Conservation (phyloP, 2,113 vertebrate genomes). For the Trematocara nigrifrons region DNA sequence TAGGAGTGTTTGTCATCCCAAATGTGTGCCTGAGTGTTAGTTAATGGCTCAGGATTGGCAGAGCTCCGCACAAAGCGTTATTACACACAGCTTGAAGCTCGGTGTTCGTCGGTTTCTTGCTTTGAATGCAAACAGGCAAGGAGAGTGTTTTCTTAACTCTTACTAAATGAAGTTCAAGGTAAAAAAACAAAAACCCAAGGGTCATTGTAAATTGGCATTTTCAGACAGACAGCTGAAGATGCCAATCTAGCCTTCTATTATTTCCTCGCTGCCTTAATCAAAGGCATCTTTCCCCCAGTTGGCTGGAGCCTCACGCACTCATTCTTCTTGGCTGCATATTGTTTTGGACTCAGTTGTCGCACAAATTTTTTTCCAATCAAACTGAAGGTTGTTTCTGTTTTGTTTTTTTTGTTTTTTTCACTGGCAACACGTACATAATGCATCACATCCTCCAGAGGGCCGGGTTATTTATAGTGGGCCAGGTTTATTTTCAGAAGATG, state of each 20-base stretch:
- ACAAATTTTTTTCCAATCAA: constrained; percentile 14
- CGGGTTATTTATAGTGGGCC: constrained; percentile 60
- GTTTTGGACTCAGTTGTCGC: neutral
- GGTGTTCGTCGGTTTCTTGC: neutral
- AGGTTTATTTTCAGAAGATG: constrained; percentile 61
- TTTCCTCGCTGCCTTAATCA: constrained; percentile 23
- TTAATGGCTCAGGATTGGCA: constrained; percentile 45
- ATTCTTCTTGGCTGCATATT: neutral
- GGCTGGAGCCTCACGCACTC: neutral
- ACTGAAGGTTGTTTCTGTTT: constrained; percentile 13
- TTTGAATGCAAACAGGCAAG: constrained; percentile 23
- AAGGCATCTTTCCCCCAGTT: constrained; percentile 8
- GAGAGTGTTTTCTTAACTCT: constrained; percentile 23
- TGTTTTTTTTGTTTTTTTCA: neutral
- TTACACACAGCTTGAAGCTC: constrained; percentile 9
- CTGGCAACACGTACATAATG: constrained; percentile 57
- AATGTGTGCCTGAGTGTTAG: constrained; percentile 13
- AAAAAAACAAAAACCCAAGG: neutral
- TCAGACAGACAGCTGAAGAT: neutral
- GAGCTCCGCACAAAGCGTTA: constrained; percentile 13
- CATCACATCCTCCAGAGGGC: constrained; percentile 46
- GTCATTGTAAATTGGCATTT: constrained; percentile 1
- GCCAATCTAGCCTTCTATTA: neutral
- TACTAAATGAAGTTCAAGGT: neutral
- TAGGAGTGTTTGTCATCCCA: constrained; percentile 42